Percentiles rank a stretch among this genome's conserved stretches.
These are phyloP conservation scores for Camponotus fellah DNA, from an alignment of 2,888 invertebrate genomes.

Conservation along the genomic window DNA sequence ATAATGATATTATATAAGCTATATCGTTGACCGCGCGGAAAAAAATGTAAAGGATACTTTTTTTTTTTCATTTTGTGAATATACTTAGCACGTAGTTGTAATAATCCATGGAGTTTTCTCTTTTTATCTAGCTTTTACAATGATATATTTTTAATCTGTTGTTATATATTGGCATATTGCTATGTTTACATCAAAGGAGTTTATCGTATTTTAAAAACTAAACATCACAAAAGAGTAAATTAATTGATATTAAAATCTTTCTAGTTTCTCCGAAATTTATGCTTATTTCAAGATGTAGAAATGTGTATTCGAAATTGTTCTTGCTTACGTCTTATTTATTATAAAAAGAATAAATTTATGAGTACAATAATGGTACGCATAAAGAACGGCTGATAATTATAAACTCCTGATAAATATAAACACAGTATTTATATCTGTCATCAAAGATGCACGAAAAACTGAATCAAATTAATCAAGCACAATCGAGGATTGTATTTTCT, in stretches of 20 bases:
- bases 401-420: too few relatives aligned
- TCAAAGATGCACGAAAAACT: neutral
- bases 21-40: neutral
- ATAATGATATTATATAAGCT: slow-evolving; percentile 17
- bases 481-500: neutral
- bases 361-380: neutral
- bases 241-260: neutral
- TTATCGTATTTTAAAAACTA: neutral
- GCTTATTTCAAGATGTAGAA: neutral
- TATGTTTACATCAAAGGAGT: too few relatives aligned
- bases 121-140: neutral
- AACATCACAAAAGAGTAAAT: neutral
- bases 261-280: neutral
- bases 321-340: neutral
- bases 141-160: slow-evolving; percentile 20
- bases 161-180: neutral
- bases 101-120: neutral
- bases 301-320: neutral
- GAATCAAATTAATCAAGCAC: neutral
- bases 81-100: neutral
- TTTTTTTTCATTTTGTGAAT: neutral
- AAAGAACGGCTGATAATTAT: too few relatives aligned
- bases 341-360: neutral
- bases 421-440: neutral
- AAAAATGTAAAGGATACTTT: neutral